Evolutionary conservation across 2,888 invertebrate species (phyloP).

Genomic region (Syrista parreyssii): DNA sequence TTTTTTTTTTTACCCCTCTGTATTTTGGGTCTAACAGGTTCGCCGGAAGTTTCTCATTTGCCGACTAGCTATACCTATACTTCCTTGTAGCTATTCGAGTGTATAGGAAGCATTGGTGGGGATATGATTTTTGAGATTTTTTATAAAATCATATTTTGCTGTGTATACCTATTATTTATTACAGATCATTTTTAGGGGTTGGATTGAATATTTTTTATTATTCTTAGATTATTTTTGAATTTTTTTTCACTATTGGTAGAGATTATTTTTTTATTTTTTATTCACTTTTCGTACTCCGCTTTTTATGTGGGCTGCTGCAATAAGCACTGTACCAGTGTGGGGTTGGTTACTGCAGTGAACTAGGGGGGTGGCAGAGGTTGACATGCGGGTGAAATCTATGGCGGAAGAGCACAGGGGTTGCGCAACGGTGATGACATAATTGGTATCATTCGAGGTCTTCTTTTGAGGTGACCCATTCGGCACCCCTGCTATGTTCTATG

Average conservation of each 20-base stretch:
- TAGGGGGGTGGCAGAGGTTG: conserved; percentile 32
- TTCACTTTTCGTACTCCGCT: neutral
- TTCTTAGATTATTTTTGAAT: neutral
- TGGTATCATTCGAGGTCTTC: conserved; percentile 59
- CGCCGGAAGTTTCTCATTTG: neutral
- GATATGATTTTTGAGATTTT: neutral
- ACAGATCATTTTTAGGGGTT: neutral
- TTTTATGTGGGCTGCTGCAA: neutral
- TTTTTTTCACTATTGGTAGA: no score
- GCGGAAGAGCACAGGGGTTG: conserved; percentile 36
- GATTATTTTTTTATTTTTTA: no score
- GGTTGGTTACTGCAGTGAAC: neutral
- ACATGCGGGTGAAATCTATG: conserved; percentile 54
- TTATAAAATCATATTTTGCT: neutral
- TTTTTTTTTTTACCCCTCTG: neutral
- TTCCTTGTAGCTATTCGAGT: neutral
- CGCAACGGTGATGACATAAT: conserved; percentile 57
- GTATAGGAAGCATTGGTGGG: neutral
- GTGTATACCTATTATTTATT: neutral
- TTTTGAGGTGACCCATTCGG: conserved; percentile 54
- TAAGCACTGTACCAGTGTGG: neutral
- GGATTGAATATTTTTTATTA: neutral
- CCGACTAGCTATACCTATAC: neutral
- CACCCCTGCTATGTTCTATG: conserved; percentile 11
- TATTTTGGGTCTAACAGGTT: conserved; percentile 1